A percentile compares a stretch with the other conserved stretches of the same genome.
These are phyloP conservation scores for Atrichornis clamosus DNA, from an alignment of 2,113 vertebrate genomes.

Conservation along the genomic window DNA sequence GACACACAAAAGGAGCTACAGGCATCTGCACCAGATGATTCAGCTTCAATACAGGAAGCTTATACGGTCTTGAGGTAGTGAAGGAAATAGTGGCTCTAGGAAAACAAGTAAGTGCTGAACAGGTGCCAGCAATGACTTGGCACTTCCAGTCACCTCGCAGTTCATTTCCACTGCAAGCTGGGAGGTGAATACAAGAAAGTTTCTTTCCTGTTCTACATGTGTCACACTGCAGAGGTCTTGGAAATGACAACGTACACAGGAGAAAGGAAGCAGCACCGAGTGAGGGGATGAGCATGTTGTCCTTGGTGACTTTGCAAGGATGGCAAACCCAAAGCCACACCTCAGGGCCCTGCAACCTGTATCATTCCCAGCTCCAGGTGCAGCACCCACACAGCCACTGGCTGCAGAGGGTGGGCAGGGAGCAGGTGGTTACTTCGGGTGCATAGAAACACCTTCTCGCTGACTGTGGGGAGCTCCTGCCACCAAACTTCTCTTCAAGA, in stretches of 20 bases:
- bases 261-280: not conserved
- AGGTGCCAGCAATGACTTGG: conserved; percentile 68
- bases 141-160: conserved; percentile 63
- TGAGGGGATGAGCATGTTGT: not conserved
- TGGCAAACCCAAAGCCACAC: not conserved
- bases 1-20: conserved; percentile 42
- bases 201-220: not conserved
- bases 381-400: not conserved
- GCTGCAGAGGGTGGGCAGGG: not conserved
- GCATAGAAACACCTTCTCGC: not conserved
- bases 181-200: not conserved
- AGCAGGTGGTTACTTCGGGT: not conserved
- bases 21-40: conserved; percentile 72
- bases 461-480: accelerated
- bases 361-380: not conserved
- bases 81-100: conserved; percentile 65
- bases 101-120: conserved; percentile 68
- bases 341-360: not conserved
- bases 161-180: conserved; percentile 52
- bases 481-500: not conserved
- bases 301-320: not conserved
- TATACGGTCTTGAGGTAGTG: conserved; percentile 25
- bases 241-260: not conserved
- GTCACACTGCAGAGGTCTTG: not conserved
- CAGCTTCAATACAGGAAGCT: conserved; percentile 53